These are phyloP conservation scores for Scaptomyza montana DNA, from an alignment of 1,140 invertebrate genomes.

Conservation along the genomic window DNA sequence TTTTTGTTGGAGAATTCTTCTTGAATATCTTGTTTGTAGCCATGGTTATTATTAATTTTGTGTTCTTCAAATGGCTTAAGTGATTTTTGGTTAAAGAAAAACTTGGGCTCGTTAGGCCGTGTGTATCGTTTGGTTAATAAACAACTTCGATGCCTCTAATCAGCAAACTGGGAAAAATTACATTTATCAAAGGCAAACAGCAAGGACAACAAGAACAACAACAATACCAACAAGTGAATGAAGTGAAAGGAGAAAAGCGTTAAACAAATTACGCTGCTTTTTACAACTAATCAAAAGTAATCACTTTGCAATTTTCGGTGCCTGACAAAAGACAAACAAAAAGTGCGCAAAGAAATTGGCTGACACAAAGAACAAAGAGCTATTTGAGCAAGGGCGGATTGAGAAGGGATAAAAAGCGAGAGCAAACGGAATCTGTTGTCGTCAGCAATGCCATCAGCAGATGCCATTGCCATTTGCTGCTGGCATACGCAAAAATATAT, in stretches of 20 bases:
- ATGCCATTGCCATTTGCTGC: conserved; percentile 72
- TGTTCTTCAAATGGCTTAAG: neutral
- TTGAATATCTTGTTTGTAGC: too few relatives aligned
- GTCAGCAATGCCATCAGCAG: conserved; percentile 51
- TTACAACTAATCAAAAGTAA: conserved; percentile 82
- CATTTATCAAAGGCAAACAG: conserved; percentile 71
- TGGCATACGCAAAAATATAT: conserved; percentile 43
- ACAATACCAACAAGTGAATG: conserved; percentile 1
- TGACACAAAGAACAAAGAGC: conserved; percentile 63
- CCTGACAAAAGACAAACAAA: conserved; percentile 74
- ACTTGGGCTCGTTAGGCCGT: conserved; percentile 54
- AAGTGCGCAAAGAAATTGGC: conserved; percentile 60
- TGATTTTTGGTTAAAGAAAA: neutral
- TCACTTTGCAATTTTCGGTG: conserved; percentile 75
- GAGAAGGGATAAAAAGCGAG: neutral
- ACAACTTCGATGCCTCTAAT: conserved; percentile 61
- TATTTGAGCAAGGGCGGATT: neutral
- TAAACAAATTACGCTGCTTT: conserved; percentile 82
- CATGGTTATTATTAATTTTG: neutral
- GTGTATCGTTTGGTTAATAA: conserved; percentile 6
- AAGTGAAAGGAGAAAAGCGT: conserved; percentile 21
- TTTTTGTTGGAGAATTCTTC: neutral
- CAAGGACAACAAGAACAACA: conserved; percentile 17
- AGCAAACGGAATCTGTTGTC: conserved; percentile 10
- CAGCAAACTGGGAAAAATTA: conserved; percentile 68